Conservation (phyloP, 2,888 invertebrate genomes). For the Lamellibrachia columna region DNA sequence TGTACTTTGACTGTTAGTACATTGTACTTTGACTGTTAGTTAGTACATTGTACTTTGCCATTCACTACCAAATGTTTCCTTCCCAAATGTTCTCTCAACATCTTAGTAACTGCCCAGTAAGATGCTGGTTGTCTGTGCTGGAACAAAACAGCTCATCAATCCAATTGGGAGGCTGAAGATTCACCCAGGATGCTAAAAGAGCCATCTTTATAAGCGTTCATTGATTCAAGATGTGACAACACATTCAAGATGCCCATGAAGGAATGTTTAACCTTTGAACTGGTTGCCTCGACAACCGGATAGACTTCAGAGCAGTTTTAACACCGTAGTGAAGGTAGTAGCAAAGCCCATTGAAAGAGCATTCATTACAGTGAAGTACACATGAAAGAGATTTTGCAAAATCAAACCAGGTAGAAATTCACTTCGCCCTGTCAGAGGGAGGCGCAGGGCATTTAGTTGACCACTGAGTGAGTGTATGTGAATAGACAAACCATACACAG, state of each 20-base stretch:
- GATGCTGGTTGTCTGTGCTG: not conserved
- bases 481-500: no score
- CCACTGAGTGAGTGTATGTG: no score
- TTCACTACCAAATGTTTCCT: not conserved
- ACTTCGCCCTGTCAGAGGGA: no score
- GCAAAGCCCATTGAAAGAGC: not conserved
- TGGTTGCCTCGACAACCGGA: not conserved
- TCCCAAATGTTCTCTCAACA: not conserved
- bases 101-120: not conserved
- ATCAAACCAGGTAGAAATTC: no score
- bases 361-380: not conserved
- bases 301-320: not conserved
- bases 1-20: no score
- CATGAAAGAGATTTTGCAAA: not conserved
- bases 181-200: not conserved
- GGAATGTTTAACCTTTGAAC: constrained; percentile 12
- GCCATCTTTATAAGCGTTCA: not conserved
- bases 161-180: not conserved
- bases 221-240: constrained; percentile 12
- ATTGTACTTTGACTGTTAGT: no score
- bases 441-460: no score
- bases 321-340: not conserved
- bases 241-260: not conserved
- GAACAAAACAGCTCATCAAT: not conserved
- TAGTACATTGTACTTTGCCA: not conserved